Base-by-base conservation (phyloP, 1,140 invertebrate genomes). In the Drosophila orena region DNA sequence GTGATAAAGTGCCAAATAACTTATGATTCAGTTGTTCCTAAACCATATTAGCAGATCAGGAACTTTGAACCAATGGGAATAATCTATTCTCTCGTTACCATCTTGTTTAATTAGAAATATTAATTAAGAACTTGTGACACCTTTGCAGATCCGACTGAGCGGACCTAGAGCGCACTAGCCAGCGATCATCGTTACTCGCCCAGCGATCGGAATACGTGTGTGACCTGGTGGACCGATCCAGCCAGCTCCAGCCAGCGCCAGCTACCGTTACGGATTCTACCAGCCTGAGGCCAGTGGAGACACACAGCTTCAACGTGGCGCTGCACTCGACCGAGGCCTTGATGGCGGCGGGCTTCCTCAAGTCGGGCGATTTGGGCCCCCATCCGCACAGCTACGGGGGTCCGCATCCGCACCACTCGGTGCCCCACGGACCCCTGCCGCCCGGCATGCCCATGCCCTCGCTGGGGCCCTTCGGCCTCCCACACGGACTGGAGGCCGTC, bases 401-500 rank as follows among this genome's bases (percentile, higher is more conserved):
- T 3, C 91, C 91, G 15, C 92, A 92, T 81, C 91, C 92, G 72
- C 91, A 92, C 60, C 91, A 92, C 22, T 85, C 90, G 66, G 90
- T 90, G 77, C 88, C 91, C 30, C 91, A 92, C 52, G 91, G 91
- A 5, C 92, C 91, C 34, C 70, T 92, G 42, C 91, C 91, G 69
- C 92, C 92, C 37, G 92, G 92, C 44, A 92, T 92, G 92, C 91
- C 92, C 42, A 92, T 92, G 92, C 81, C 91, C 17, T 92, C 91
- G 44, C 69, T 92, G 62, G 92, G 92, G 58, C 92, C 92, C 68
- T 93, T 93, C 81, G 93, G 92, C 60, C 81, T 93, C 64, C 92
- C 92, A 58, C 93, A 93, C 62, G 91, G 92, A 68, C 76, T 93
- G 71, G 93, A 93, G 73, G 91, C 93, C 57, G 93, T 93, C 71